phyloP scores from a whole-genome alignment of 2,888 invertebrate species.

The Ctenicera cuprea region DNA sequence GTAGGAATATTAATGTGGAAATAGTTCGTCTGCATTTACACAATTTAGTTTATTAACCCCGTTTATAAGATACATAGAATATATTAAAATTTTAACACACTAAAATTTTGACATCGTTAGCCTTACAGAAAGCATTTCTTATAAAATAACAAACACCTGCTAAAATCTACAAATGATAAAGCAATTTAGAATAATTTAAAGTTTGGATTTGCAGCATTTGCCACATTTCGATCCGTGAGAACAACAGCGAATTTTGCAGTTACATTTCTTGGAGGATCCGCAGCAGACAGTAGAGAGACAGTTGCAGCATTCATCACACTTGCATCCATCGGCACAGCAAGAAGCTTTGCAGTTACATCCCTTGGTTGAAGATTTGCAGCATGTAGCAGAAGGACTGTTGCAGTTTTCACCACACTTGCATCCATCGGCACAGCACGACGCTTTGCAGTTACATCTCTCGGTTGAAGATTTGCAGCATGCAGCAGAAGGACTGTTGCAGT shows the following conservation, averaged over 20 bases:
- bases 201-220: background rate
- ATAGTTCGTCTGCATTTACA: too few relatives aligned
- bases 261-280: conserved; percentile 15
- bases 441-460: conserved; percentile 23
- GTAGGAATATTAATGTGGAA: too few relatives aligned
- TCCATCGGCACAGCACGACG: conserved; percentile 4
- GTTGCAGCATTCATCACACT: conserved; percentile 6
- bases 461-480: too few relatives aligned
- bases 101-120: too few relatives aligned
- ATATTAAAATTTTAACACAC: too few relatives aligned
- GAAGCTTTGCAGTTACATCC: conserved; percentile 10
- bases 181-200: too few relatives aligned
- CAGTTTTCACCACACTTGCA: conserved; percentile 25
- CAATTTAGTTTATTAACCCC: too few relatives aligned
- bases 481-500: conserved; percentile 5
- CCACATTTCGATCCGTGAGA: conserved; percentile 21
- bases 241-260: background rate
- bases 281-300: background rate
- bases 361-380: background rate
- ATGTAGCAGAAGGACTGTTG: background rate
- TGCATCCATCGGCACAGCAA: conserved; percentile 24
- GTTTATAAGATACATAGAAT: too few relatives aligned
- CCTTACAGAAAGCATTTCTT: too few relatives aligned
- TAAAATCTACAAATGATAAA: too few relatives aligned
- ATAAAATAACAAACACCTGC: too few relatives aligned